Conservation (phyloP, 1,140 invertebrate species). For the Pectinophora gossypiella region DNA sequence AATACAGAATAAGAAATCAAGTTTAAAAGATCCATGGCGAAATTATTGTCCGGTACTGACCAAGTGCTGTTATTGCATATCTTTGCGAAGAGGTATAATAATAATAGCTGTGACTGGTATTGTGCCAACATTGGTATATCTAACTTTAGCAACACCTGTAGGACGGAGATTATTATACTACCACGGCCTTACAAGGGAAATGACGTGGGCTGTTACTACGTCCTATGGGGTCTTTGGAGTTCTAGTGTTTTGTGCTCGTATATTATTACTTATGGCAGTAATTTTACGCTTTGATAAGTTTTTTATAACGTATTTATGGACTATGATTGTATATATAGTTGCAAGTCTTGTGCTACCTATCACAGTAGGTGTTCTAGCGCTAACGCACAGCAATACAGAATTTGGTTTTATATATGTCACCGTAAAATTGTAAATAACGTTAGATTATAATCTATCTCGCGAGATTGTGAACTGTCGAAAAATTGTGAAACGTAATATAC, state of each 20-base stretch:
- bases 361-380: constrained; percentile 9
- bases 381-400: background rate
- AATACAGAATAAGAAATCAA: too few relatives aligned
- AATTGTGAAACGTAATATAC: too few relatives aligned
- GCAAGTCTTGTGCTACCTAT: constrained; percentile 8
- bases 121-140: constrained; percentile 12
- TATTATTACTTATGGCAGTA: constrained; percentile 12
- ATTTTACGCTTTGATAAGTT: constrained; percentile 10
- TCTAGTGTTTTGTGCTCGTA: constrained; percentile 11
- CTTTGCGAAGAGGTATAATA: constrained; percentile 11
- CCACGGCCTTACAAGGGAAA: background rate
- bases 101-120: constrained; percentile 15
- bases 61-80: constrained; percentile 14
- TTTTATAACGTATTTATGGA: constrained; percentile 12
- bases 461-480: too few relatives aligned
- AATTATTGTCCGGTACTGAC: constrained; percentile 14
- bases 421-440: too few relatives aligned
- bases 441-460: too few relatives aligned
- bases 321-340: constrained; percentile 15
- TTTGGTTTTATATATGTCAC: too few relatives aligned
- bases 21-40: too few relatives aligned
- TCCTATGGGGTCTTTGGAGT: constrained; percentile 8
- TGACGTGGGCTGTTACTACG: background rate
- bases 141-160: constrained; percentile 1
- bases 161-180: background rate